Percentiles rank a stretch among this genome's conserved stretches.
Evolutionary conservation across 2,888 invertebrate species (phyloP).

Genomic region (Scrobipalpa atriplicella): DNA sequence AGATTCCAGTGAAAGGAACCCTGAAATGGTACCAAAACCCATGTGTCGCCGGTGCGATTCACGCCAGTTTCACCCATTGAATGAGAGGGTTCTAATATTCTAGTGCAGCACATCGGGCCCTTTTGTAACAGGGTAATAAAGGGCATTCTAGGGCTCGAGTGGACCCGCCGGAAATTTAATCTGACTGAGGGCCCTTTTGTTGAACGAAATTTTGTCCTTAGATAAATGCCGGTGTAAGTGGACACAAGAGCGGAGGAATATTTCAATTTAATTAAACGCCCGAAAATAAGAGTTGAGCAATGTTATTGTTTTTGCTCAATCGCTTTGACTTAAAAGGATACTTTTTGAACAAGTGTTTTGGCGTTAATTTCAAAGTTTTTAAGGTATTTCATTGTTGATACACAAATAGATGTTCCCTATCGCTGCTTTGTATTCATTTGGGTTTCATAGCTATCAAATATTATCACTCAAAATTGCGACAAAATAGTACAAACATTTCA

Average conservation of each 20-base stretch:
- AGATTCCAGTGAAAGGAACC: too few relatives aligned
- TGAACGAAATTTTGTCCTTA: conserved; percentile 70
- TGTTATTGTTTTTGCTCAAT: conserved; percentile 53
- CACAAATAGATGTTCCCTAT: too few relatives aligned
- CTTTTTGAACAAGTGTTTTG: neutral
- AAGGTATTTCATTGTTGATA: neutral
- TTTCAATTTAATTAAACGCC: conserved; percentile 73
- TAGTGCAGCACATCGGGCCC: conserved; percentile 59
- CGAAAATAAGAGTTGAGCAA: conserved; percentile 56
- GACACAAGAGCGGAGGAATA: conserved; percentile 62
- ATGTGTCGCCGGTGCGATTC: neutral
- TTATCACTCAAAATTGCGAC: too few relatives aligned
- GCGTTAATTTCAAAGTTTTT: neutral
- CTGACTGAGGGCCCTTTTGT: conserved; percentile 72
- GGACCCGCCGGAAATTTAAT: conserved; percentile 80
- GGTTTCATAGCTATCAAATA: too few relatives aligned
- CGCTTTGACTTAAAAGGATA: neutral
- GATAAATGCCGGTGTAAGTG: conserved; percentile 70
- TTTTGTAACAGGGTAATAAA: conserved; percentile 78
- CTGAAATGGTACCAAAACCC: neutral
- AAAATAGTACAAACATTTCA: too few relatives aligned
- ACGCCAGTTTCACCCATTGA: conserved; percentile 10
- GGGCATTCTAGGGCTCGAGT: conserved; percentile 73
- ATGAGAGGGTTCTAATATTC: conserved; percentile 64
- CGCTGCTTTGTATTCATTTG: too few relatives aligned